Base-by-base conservation (phyloP, 2,113 vertebrate genomes). In the Heterotilapia buettikoferi region DNA sequence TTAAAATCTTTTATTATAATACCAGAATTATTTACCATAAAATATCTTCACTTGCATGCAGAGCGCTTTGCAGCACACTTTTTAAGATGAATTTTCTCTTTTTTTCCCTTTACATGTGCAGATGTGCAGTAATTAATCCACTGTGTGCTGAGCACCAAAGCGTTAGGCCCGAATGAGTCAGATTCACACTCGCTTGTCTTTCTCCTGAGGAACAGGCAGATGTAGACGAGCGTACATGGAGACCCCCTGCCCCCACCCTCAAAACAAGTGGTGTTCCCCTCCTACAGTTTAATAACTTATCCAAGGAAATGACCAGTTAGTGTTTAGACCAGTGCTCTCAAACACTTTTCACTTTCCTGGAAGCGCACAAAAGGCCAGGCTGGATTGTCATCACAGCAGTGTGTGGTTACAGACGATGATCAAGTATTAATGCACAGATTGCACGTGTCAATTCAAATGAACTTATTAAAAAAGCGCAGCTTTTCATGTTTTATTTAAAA, bases 71-170 rank as follows among this genome's bases (percentile, higher is more conserved):
- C 63, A 87, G 82, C 87, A 86, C 90, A 87, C 83, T 73, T 89
- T 84, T 89, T 63, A 83, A 82, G 79, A 93, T 89, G 45, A 82
- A 29, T 38, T 57, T 43, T 83, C 7, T 63, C 2, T 7, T 33
- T 83, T 85, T 36, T 54, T 83, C 47, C 79, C 6, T 24, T 61
- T 43, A 71, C 45, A 87, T 54, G 40, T 87, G 88, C 94, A 95
- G 89, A 93, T 93, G 92, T 92, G 85, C n/a, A 80, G 83, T 93
- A 92, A 95, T 91, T 83, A 87, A 68, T 92, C 73, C 90, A 89
- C 85, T 68, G 59, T 94, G 92, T 86, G 84, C 63, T 7, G 78
- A 89, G 83, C 83, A 88, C 9, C 88, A 87, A 33, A 83, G 83
- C 1, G 14, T 47, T 47, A 18, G 61, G 80, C 59, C 61, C 71